Percentiles rank a stretch among this genome's conserved stretches.
These are phyloP conservation scores for Caenorhabditis auriculariae DNA, from an alignment of 2,888 invertebrate genomes.

Conservation along the genomic window DNA sequence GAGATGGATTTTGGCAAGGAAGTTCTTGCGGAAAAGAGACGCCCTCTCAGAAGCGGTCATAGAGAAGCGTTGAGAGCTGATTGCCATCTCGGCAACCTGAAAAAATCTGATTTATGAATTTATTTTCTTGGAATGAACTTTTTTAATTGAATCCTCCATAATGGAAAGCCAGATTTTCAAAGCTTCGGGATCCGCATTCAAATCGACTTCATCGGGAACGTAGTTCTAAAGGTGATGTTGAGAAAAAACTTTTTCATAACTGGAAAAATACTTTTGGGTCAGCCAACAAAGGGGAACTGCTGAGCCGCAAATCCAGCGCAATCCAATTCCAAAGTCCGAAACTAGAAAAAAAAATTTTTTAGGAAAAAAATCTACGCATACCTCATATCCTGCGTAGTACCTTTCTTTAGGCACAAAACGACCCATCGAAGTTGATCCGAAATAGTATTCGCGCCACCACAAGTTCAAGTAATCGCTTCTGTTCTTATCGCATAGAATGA, in stretches of 20 bases:
- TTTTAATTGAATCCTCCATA: conserved; percentile 81
- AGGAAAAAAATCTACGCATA: neutral
- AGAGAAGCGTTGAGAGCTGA: conserved; percentile 77
- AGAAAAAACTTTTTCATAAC: neutral
- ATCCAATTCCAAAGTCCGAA: conserved; percentile 68
- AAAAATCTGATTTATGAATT: neutral
- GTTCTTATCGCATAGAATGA: conserved; percentile 67
- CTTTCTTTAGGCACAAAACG: conserved; percentile 58
- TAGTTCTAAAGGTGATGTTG: conserved; percentile 70
- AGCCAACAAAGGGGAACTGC: conserved; percentile 75
- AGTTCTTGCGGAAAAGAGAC: conserved; percentile 79
- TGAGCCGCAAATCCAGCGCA: conserved; percentile 70
- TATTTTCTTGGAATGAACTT: no score
- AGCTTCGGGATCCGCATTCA: conserved; percentile 81
- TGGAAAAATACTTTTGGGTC: conserved; percentile 6
- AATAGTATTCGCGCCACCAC: conserved; percentile 75
- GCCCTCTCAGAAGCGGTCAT: conserved; percentile 79
- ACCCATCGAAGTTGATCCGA: conserved; percentile 72
- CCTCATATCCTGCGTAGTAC: conserved; percentile 32
- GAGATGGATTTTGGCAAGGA: conserved; percentile 77
- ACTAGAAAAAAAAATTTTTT: neutral
- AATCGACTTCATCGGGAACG: conserved; percentile 87
- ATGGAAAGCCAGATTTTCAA: conserved; percentile 87
- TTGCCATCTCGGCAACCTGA: conserved; percentile 72
- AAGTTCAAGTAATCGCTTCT: conserved; percentile 65